These are phyloP conservation scores for Molossus molossus DNA, from an alignment of 2,797 vertebrate genomes.

Conservation along the genomic window DNA sequence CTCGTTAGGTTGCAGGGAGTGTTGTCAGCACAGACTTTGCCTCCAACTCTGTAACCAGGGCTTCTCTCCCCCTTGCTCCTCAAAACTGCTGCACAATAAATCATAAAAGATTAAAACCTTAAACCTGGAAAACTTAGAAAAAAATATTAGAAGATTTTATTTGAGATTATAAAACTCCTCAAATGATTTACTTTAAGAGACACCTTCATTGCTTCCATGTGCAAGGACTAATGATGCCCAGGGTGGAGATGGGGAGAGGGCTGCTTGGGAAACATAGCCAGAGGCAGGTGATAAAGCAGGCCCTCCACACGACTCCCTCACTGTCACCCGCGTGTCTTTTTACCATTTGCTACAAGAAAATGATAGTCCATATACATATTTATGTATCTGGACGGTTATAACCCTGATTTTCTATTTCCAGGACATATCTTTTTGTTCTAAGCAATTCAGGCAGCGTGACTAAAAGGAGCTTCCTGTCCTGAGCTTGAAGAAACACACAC, in stretches of 20 bases:
- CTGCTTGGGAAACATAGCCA: conserved; percentile 86
- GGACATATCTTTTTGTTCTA: conserved; percentile 81
- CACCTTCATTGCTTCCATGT: conserved; percentile 92
- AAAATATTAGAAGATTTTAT: conserved; percentile 93
- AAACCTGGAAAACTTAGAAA: conserved; percentile 92
- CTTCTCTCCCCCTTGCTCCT: conserved; percentile 87
- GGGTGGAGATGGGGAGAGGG: conserved; percentile 78
- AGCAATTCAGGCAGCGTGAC: neutral
- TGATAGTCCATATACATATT: conserved; percentile 84
- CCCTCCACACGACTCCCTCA: conserved; percentile 79
- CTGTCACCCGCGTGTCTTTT: conserved; percentile 88
- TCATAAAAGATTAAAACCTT: conserved; percentile 93
- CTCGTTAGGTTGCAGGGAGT: conserved; percentile 79
- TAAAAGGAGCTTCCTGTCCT: neutral
- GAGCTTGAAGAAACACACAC: neutral
- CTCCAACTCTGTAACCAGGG: conserved; percentile 76
- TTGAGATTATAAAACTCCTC: conserved; percentile 92
- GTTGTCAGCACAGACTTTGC: conserved; percentile 10
- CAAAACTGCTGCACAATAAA: conserved; percentile 90
- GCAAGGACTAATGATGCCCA: conserved; percentile 88
- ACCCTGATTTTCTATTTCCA: conserved; percentile 75
- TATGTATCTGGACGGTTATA: conserved; percentile 80
- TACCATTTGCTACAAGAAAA: conserved; percentile 87
- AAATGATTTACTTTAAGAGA: conserved; percentile 92
- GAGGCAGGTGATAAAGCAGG: conserved; percentile 89